Evolutionary conservation across 1,140 invertebrate genomes (phyloP).

Genomic region (Aphidius ervi): DNA sequence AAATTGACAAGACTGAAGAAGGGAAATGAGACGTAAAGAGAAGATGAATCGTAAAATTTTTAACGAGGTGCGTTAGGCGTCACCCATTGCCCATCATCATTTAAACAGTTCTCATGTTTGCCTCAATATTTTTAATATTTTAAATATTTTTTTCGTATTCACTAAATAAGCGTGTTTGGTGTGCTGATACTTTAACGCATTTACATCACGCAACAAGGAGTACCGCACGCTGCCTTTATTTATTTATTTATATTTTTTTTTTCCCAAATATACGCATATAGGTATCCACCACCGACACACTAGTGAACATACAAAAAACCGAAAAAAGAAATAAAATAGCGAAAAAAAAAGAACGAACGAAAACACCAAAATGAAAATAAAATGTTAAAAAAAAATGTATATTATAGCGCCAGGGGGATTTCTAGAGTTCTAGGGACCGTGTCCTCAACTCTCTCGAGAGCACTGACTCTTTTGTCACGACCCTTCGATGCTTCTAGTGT

Average conservation of each 20-base stretch:
- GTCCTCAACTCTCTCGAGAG: no score
- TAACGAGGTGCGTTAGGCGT: constrained; percentile 36
- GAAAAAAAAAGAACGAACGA: neutral
- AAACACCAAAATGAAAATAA: neutral
- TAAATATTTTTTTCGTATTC: constrained; percentile 23
- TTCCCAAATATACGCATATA: neutral
- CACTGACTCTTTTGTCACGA: constrained; percentile 5
- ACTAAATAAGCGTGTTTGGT: no score
- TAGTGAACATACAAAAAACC: neutral
- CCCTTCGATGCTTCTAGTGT: constrained; percentile 4
- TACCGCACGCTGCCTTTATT: no score
- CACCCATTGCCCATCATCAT: constrained; percentile 26
- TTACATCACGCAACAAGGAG: constrained; percentile 31
- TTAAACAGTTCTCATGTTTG: constrained; percentile 3
- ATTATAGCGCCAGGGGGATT: neutral
- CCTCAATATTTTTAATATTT: constrained; percentile 27
- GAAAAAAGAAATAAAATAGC: constrained; percentile 5
- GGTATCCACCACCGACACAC: neutral
- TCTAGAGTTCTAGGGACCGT: constrained; percentile 2
- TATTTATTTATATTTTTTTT: neutral
- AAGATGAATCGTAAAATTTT: constrained; percentile 36
- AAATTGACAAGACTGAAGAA: constrained; percentile 21
- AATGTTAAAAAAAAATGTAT: neutral
- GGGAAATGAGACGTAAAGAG: constrained; percentile 22
- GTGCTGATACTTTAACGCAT: constrained; percentile 32